Evolutionary conservation across 2,888 invertebrate species (phyloP), one percentile per base, ranked within the genome.

Genomic region (Octonoba sinensis): DNA sequence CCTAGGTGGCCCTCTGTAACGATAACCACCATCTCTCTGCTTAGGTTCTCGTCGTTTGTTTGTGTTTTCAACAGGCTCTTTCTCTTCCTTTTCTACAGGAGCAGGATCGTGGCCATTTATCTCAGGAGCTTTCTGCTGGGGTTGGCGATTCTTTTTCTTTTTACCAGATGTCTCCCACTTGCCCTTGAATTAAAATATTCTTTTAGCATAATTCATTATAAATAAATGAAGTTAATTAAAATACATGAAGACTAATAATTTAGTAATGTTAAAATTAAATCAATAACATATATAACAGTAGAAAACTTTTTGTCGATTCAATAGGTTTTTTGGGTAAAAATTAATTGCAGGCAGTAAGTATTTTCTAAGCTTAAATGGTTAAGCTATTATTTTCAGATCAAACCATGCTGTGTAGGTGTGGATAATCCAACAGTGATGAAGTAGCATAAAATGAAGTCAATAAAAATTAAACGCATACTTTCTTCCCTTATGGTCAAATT

Each of bases 91-190:
- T 44, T 83, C 71, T 56, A 20, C 65, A 36, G 79, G 73, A 64
- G 59, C 72, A 36, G 75, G 69, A 18, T 83, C 83, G 59, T 81
- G 71, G 6, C 83, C 84, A 57, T 84, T 83, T 67, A 84, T 79
- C 85, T 85, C 73, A 71, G 85, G 83, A 3, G 59, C 49, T 64
- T 78, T 81, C 51, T 82, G 73, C 22, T 73, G 77, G 85, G 91
- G 91, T 78, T 93, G 92, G 87, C 92, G 91, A 88, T 93, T 93
- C 90, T 94, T 95, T 91, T 95, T 95, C 91, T 95, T 96, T 90
- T 95, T 95, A 85, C 94, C 93, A 75, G 91, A 92, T 82, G 93
- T 94, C 87, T 94, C 95, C 95, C 96, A 96, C 88, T 95, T 94
- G 87, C 93, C 93, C 93, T 94, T 89, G 4, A 60, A 70, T 4